Conservation (phyloP, 2,113 vertebrate species). For the Hippocampus barbouri region DNA sequence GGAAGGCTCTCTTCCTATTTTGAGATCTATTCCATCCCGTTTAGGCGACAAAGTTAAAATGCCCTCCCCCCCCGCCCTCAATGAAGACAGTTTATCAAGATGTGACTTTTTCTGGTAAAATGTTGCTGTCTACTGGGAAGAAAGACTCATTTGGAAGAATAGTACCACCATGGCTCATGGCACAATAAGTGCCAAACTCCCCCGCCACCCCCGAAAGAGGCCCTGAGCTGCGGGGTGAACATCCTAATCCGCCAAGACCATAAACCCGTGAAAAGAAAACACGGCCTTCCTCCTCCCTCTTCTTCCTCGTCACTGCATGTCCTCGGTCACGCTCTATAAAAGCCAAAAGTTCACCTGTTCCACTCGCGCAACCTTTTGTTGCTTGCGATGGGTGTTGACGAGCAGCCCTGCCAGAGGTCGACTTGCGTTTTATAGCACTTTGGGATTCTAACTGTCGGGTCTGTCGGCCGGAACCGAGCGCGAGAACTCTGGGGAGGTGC, state of each 20-base stretch:
- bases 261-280: conserved; percentile 31
- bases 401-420: conserved; percentile 6
- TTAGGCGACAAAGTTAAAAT: not conserved
- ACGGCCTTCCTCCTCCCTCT: conserved; percentile 6
- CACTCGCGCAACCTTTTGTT: conserved; percentile 35
- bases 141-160: not conserved
- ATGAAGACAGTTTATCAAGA: not conserved
- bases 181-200: conserved; percentile 21
- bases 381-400: not conserved
- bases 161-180: not conserved
- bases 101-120: not conserved
- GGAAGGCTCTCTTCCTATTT: not conserved
- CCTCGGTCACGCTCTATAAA: conserved; percentile 29
- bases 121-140: not conserved
- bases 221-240: conserved; percentile 14
- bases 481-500: conserved; percentile 4
- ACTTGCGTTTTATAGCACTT: not conserved
- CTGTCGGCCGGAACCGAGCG: not conserved
- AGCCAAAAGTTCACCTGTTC: conserved; percentile 45
- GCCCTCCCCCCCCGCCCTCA: not conserved
- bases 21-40: not conserved
- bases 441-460: not conserved
- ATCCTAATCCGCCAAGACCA: conserved; percentile 36
- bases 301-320: not conserved
- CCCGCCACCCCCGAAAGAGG: conserved; percentile 16